Evolutionary conservation across 2,888 invertebrate species (phyloP), one percentile per base, ranked within the genome.

Genomic region (Serrognathus titanus): DNA sequence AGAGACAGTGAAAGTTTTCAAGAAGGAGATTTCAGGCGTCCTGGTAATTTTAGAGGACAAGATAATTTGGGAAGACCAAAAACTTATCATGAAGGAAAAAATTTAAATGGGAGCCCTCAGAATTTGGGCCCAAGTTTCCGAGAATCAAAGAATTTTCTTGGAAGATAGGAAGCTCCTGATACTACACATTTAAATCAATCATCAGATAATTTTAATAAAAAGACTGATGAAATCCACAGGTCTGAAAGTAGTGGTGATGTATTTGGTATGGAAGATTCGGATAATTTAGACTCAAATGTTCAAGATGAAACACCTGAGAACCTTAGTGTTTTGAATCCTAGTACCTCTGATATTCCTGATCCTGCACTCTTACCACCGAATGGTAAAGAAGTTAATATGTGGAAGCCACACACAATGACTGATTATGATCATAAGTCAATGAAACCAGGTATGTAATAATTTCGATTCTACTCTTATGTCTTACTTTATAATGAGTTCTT

Each of bases 341-440:
- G 9, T 58, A 61, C 46, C 48, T 50, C 36, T 43, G 50, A 45
- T 9, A 37, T 55, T 57, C 13, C 63, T 63, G 11, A 64, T 60
- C 41, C 41, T 13, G 41, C 31, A 46, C 24, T n/a, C 58, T 1
- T 31, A 31, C 71, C 69, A 2, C 69, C 75, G 59, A 79, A 80
- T 76, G 69, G 75, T 50, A 78, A 81, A 57, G 81, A 82, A 62
- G 80, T 80, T 58, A 31, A 31, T 6, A 75, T 84, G 66, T 80
- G 79, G 71, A 80, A 81, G 50, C 82, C 88, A 61, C 80, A 83
- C 40, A 80, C 84, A 68, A 83, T 88, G 62, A 83, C 87, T 66
- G 88, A 89, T 77, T 89, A 89, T 79, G 85, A 86, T 63, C 88
- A 88, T 74, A 85, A 83, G 72, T 78, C 84, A 59, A 72, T 81